phyloP scores from a whole-genome alignment of 1,140 invertebrate genomes.

The Solen grandis region DNA sequence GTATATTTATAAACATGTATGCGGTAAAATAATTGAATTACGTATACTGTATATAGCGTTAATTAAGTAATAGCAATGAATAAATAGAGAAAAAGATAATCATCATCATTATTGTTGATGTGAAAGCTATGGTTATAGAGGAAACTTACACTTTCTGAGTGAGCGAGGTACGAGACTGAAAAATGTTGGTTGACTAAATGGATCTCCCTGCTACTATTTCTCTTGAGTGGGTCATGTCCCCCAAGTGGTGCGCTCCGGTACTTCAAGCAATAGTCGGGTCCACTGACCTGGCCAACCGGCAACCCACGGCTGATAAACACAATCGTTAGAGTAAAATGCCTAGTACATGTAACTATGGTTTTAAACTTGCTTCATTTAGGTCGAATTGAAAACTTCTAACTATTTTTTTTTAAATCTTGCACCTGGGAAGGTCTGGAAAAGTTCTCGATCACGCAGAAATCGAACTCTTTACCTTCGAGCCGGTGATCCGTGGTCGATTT shows the following conservation, averaged over 20 bases:
- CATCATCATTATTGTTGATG: neutral
- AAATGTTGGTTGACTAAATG: no score
- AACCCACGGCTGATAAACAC: slow-evolving; percentile 54
- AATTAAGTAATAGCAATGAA: neutral
- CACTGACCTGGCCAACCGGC: slow-evolving; percentile 48
- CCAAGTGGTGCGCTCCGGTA: slow-evolving; percentile 1
- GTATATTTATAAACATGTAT: neutral
- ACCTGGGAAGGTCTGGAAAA: no score
- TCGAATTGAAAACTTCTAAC: no score
- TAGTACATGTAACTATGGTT: neutral
- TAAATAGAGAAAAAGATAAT: slow-evolving; percentile 5
- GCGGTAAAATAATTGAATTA: neutral
- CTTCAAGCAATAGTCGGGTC: slow-evolving; percentile 56
- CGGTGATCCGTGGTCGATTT: no score
- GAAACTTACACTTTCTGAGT: neutral
- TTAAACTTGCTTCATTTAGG: no score
- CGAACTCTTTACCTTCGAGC: no score
- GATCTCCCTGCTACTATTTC: neutral
- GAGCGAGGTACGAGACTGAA: neutral
- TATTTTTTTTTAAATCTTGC: no score
- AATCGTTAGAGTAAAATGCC: neutral
- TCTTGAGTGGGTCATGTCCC: neutral
- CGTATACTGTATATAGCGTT: neutral
- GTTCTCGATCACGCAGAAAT: no score
- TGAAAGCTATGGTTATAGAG: no score